Evolutionary conservation across 2,113 vertebrate genomes (phyloP), one percentile per base, ranked within the genome.

Genomic region (Puffinus mauretanicus): DNA sequence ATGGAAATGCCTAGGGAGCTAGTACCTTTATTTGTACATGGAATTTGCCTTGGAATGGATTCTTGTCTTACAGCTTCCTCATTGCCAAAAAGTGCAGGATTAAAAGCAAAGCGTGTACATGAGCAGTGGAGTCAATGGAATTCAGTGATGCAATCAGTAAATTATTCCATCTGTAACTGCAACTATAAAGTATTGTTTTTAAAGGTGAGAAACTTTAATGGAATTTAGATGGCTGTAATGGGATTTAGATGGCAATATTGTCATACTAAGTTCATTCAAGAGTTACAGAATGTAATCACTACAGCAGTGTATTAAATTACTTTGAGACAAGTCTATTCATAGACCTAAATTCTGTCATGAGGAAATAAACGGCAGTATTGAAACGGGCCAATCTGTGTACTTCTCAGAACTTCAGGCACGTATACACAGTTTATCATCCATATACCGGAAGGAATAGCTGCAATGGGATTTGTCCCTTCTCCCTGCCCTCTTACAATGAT

Each of bases 51-150:
- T 77, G 36, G 49, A 67, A 90, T 16, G 42, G 34, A 58, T 81
- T 66, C 47, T 61, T 75, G 38, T 67, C 26, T 57, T 75, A 71
- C 9, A 47, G 27, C 72, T 87, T 80, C 55, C 65, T 49, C 24
- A 25, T 62, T 90, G 57, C 51, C 36, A 71, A 57, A 61, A 77
- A 69, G 40, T 57, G 46, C 62, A 77, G 57, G 62, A 90, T 66
- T 85, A 82, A 93, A 90, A 94, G 93, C 72, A 65, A 94, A 92
- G 89, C 42, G 0, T 87, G 86, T 38, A 49, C 58, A 72, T 96
- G 93, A 96, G 90, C 90, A 88, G 73, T 80, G 52, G 32, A 93
- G 54, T 76, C 62, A 85, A 29, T 88, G 84, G 32, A 85, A 82
- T 70, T 73, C 30, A 77, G 46, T 85, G 58, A 93, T 66, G 62